Percentiles rank a stretch among this genome's conserved stretches.
Conservation (phyloP, 2,888 invertebrate genomes). For the Drosophila suboccidentalis region DNA sequence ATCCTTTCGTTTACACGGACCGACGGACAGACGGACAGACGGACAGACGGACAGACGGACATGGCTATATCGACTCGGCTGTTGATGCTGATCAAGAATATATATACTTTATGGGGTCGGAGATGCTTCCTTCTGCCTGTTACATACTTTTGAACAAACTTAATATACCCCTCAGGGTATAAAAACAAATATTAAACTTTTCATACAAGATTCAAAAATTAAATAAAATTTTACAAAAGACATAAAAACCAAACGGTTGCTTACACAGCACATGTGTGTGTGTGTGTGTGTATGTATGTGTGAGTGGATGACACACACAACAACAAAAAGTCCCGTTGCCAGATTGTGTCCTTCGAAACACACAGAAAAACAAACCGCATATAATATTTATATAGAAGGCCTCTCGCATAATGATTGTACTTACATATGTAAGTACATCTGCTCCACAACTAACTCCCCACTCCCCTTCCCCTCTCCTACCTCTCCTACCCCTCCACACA, state of each 20-base stretch:
- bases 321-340: constrained; percentile 31
- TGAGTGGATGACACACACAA: constrained; percentile 10
- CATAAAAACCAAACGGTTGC: constrained; percentile 79
- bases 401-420: constrained; percentile 74
- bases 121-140: too few relatives aligned
- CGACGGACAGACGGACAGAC: too few relatives aligned
- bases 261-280: constrained; percentile 13
- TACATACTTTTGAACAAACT: too few relatives aligned
- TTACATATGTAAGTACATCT: constrained; percentile 71
- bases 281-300: constrained; percentile 1
- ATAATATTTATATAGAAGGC: constrained; percentile 57
- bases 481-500: constrained; percentile 1
- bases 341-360: constrained; percentile 41
- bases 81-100: too few relatives aligned
- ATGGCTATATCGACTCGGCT: too few relatives aligned
- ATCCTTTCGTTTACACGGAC: too few relatives aligned
- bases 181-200: constrained; percentile 82
- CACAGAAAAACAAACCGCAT: constrained; percentile 37
- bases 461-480: constrained; percentile 1
- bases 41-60: too few relatives aligned
- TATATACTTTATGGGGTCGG: too few relatives aligned
- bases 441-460: constrained; percentile 53
- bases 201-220: constrained; percentile 82
- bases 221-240: constrained; percentile 81
- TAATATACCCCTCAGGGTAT: too few relatives aligned